Conservation (phyloP, 2,888 invertebrate species). For the Platypus cylindrus region DNA sequence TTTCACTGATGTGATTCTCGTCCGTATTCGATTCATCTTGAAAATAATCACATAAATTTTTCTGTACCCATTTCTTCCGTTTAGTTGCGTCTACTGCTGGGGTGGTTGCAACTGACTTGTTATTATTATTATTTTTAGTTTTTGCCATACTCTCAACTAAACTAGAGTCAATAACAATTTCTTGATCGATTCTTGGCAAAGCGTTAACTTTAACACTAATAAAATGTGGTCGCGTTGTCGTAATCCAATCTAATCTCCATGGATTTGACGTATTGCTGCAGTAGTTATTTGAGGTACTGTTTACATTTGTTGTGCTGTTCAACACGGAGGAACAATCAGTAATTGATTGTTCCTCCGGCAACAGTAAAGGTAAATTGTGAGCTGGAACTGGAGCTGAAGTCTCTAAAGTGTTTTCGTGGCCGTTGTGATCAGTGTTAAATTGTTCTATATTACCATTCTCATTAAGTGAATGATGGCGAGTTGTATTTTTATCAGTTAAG, state of each 20-base stretch:
- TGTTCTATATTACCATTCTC: too few species aligned
- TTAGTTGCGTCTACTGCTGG: slow-evolving; percentile 2
- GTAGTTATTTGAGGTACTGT: too few species aligned
- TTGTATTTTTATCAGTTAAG: too few species aligned
- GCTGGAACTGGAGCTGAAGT: too few species aligned
- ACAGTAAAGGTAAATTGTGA: too few species aligned
- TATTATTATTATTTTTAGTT: neutral
- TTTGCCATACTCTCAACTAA: slow-evolving; percentile 7
- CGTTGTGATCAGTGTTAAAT: too few species aligned
- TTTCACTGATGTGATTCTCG: slow-evolving; percentile 4
- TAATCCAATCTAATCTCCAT: slow-evolving; percentile 8
- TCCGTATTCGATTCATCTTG: slow-evolving; percentile 8
- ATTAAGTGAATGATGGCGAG: too few species aligned
- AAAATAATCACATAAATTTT: slow-evolving; percentile 11
- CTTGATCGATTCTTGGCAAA: slow-evolving; percentile 12
- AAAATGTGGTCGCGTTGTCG: slow-evolving; percentile 6
- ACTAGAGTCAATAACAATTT: slow-evolving; percentile 10
- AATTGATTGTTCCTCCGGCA: too few species aligned
- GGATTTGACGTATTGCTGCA: slow-evolving; percentile 7
- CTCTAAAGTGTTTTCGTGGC: too few species aligned
- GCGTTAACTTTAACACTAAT: slow-evolving; percentile 10
- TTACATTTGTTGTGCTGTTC: too few species aligned
- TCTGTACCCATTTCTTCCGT: too few species aligned
- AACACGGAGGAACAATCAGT: too few species aligned
- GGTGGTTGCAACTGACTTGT: neutral